Conservation (phyloP, 2,888 invertebrate genomes). For the Adelphocoris suturalis region DNA sequence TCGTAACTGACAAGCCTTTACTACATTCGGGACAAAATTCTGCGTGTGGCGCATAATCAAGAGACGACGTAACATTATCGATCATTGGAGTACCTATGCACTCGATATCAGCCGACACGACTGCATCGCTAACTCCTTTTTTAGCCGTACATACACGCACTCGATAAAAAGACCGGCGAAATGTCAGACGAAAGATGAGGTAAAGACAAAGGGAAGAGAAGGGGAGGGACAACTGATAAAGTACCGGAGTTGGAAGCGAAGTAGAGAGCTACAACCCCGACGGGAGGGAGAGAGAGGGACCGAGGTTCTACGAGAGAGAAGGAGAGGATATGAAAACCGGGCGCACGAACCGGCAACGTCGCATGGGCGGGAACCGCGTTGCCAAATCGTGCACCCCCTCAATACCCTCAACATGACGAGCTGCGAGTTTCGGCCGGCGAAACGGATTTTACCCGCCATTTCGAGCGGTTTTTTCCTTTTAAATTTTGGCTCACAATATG, state of each 20-base stretch:
- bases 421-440: neutral
- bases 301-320: neutral
- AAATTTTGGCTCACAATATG: no score
- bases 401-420: neutral
- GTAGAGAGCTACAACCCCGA: conserved; percentile 10
- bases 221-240: neutral
- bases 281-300: neutral
- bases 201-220: neutral
- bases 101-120: no score
- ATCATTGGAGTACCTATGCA: no score
- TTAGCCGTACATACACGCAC: no score
- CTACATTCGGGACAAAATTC: no score
- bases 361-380: conserved; percentile 44
- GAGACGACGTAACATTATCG: no score
- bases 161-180: neutral
- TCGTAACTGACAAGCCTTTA: no score
- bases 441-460: neutral
- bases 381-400: conserved; percentile 26
- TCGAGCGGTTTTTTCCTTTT: neutral
- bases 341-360: conserved; percentile 53
- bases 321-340: conserved; percentile 17
- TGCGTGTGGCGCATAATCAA: no score
- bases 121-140: no score
- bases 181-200: neutral
- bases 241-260: neutral